phyloP scores from a whole-genome alignment of 35 echinoderm and acorn worm species.

The Diadema setosum region DNA sequence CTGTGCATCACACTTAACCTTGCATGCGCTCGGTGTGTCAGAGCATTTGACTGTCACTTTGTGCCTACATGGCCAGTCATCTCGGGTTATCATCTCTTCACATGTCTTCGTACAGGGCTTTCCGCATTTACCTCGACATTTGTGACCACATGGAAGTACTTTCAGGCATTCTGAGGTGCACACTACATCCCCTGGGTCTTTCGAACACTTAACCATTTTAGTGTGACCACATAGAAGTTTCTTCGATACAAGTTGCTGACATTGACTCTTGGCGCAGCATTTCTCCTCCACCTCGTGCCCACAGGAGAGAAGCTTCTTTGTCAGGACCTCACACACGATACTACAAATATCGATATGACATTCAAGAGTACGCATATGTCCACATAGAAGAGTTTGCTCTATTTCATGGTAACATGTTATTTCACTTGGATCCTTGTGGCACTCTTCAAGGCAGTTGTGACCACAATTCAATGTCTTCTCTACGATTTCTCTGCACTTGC shows the following conservation, averaged over 20 bases:
- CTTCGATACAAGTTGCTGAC: neutral
- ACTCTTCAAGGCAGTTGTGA: neutral
- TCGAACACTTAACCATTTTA: neutral
- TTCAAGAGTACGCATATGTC: slow-evolving; percentile 11
- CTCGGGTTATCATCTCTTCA: too few species aligned
- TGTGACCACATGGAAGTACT: slow-evolving; percentile 5
- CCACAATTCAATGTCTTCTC: neutral
- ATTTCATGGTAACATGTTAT: slow-evolving; percentile 8
- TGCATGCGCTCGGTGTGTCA: too few species aligned
- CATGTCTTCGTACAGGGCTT: too few species aligned
- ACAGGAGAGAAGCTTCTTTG: neutral
- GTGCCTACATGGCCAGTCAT: too few species aligned
- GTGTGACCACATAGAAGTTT: slow-evolving; percentile 33
- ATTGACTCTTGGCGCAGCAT: slow-evolving; percentile 27
- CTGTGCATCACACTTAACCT: too few species aligned
- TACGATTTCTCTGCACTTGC: neutral
- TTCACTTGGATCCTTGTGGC: slow-evolving; percentile 1
- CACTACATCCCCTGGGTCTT: neutral
- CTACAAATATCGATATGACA: neutral
- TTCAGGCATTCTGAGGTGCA: neutral
- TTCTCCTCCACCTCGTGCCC: neutral
- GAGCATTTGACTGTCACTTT: too few species aligned
- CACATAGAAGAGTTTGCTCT: neutral
- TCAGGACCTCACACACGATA: neutral
- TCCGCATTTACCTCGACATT: too few species aligned